These are phyloP conservation scores for Gari tellinella DNA, from an alignment of 2,888 invertebrate genomes.

Conservation along the genomic window DNA sequence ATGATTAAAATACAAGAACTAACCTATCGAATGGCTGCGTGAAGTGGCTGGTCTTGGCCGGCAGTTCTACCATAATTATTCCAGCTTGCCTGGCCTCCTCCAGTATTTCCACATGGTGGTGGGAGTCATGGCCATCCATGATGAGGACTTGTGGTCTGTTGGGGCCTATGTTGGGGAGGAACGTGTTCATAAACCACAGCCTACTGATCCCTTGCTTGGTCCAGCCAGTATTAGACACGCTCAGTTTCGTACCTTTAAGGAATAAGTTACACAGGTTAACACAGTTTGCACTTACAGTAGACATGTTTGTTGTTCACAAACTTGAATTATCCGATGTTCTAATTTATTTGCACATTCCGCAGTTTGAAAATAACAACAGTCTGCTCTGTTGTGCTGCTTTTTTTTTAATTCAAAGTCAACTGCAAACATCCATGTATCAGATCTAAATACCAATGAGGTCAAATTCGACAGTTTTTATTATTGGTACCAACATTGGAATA, in stretches of 20 bases:
- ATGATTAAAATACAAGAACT: no score
- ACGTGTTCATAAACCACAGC: slow-evolving; percentile 32
- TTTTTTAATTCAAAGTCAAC: no score
- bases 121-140: slow-evolving; percentile 28
- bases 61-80: slow-evolving; percentile 31
- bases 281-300: neutral
- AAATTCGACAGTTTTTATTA: no score
- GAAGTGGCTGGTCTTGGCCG: slow-evolving; percentile 23
- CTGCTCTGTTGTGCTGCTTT: no score
- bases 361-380: no score
- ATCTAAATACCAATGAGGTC: no score
- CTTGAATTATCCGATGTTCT: no score
- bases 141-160: slow-evolving; percentile 20
- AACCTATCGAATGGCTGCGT: slow-evolving; percentile 33
- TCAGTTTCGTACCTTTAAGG: slow-evolving; percentile 19
- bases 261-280: neutral
- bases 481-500: no score
- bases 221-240: slow-evolving; percentile 33
- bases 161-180: slow-evolving; percentile 29
- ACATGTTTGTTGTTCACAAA: neutral
- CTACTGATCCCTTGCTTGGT: slow-evolving; percentile 26
- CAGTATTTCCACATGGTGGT: slow-evolving; percentile 32
- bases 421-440: no score
- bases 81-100: slow-evolving; percentile 13
- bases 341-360: no score